Conservation (phyloP, 1,140 invertebrate genomes). For the Matsumurasca onukii region DNA sequence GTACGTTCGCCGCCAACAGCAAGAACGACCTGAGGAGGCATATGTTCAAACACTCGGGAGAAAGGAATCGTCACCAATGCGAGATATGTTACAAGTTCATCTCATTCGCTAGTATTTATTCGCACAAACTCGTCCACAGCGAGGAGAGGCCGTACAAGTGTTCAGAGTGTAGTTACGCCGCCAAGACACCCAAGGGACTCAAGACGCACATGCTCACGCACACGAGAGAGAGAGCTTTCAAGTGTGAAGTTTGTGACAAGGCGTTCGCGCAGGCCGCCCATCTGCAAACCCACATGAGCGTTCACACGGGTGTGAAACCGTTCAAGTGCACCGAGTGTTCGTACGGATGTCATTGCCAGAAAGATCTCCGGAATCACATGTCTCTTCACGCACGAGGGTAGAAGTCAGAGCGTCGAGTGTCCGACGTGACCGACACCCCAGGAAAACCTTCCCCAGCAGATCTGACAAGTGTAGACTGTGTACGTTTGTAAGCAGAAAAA, state of each 20-base stretch:
- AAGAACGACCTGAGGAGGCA: constrained; percentile 51
- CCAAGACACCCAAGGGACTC: constrained; percentile 66
- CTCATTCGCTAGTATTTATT: constrained; percentile 57
- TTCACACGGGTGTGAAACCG: constrained; percentile 45
- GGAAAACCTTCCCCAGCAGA: no score
- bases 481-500: no score
- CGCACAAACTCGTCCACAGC: constrained; percentile 50
- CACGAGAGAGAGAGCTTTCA: no score
- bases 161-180: constrained; percentile 65
- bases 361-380: no score
- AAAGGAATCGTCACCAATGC: constrained; percentile 54
- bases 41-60: constrained; percentile 50
- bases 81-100: constrained; percentile 23
- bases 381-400: no score
- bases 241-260: constrained; percentile 68
- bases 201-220: constrained; percentile 72
- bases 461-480: no score
- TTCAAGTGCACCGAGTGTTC: constrained; percentile 44
- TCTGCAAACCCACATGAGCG: constrained; percentile 62
- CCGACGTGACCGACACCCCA: no score
- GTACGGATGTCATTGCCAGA: no score
- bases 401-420: no score
- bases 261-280: constrained; percentile 69
- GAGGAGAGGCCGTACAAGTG: constrained; percentile 59
- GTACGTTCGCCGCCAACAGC: no score